Evolutionary conservation across 2,888 invertebrate species (phyloP).

Genomic region (Parelbella ahira): DNA sequence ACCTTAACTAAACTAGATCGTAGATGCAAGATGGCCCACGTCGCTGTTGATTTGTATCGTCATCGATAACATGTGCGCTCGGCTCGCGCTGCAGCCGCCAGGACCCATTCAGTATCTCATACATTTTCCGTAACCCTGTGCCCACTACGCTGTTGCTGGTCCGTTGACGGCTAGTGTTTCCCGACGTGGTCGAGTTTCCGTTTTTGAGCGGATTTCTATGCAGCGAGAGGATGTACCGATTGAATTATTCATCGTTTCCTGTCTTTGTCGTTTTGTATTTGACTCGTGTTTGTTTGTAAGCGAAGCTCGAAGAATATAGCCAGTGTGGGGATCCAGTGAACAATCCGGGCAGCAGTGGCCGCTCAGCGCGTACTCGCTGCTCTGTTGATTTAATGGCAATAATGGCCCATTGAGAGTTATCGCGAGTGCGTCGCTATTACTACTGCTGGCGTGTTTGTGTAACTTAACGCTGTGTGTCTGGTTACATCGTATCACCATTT

Average conservation of each 20-base stretch:
- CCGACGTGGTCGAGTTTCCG: slow-evolving; percentile 40
- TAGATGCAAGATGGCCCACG: slow-evolving; percentile 42
- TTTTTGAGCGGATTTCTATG: slow-evolving; percentile 44
- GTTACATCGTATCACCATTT: slow-evolving; percentile 15
- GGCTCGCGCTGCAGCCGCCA: not conserved
- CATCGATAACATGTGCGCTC: not conserved
- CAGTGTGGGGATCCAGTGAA: slow-evolving; percentile 20
- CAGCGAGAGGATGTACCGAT: slow-evolving; percentile 48
- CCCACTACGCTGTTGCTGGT: too few relatives aligned
- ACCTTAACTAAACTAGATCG: slow-evolving; percentile 52
- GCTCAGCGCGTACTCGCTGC: slow-evolving; percentile 10
- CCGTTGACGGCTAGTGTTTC: slow-evolving; percentile 28
- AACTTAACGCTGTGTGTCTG: slow-evolving; percentile 29
- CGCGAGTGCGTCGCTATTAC: slow-evolving; percentile 25
- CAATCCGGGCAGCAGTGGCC: slow-evolving; percentile 16
- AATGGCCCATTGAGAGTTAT: slow-evolving; percentile 26
- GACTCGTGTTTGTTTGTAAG: slow-evolving; percentile 31
- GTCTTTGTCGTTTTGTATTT: slow-evolving; percentile 47
- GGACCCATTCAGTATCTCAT: slow-evolving; percentile 20
- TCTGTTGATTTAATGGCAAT: slow-evolving; percentile 8
- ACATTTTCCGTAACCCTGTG: slow-evolving; percentile 23
- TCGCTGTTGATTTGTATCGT: slow-evolving; percentile 7
- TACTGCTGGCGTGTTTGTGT: slow-evolving; percentile 29
- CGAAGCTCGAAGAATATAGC: slow-evolving; percentile 21
- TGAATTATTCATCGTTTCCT: slow-evolving; percentile 54